Evolutionary conservation across 1,140 invertebrate genomes (phyloP), one percentile per base, ranked within the genome.

Genomic region (Achatina immaculata): DNA sequence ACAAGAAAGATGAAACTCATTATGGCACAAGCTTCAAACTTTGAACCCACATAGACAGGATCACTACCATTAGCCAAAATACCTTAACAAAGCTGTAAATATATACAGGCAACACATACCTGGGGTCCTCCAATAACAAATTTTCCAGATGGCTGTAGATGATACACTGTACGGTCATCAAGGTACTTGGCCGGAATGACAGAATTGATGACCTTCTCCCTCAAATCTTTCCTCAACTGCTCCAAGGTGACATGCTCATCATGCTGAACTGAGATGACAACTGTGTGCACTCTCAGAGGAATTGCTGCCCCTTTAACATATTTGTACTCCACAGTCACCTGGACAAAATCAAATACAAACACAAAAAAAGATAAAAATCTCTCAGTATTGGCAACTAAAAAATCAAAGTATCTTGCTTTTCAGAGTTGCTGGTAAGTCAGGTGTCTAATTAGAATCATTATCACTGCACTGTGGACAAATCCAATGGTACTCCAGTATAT

Each of bases 181-280:
- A 99, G 93, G 90, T 98, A 98, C 91, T 96, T 94, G 36, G 93
- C 91, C 71, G 97, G 97, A 90, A 99, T 98, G 34, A 99, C 97
- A 87, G 94, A 93, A 90, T 95, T 95, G 85, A 99, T 95, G 31
- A 99, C 96, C 92, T 98, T 96, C 80, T 96, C 94, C 93, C 95
- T 95, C 62, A 99, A 94, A 87, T 96, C 95, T 31, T 94, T 92
- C 78, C 97, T 94, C 58, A 99, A 91, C 81, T 95, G 94, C 34
- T 98, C 96, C 81, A 98, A 90, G 7, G 93, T 92, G 71, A 99
- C 95, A 92, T 98, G 96, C 84, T 98, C 96, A 82, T 96, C 97
- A 92, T 99, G 98, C 90, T 99, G 98, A 58, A 96, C 93, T 0
- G 98, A 99, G 0, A 99, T 96, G 1, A 99, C 98, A 62, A 99